Percentiles rank a stretch among this genome's conserved stretches.
Conservation (phyloP, 2,797 vertebrate genomes). For the Cirrhinus molitorella region DNA sequence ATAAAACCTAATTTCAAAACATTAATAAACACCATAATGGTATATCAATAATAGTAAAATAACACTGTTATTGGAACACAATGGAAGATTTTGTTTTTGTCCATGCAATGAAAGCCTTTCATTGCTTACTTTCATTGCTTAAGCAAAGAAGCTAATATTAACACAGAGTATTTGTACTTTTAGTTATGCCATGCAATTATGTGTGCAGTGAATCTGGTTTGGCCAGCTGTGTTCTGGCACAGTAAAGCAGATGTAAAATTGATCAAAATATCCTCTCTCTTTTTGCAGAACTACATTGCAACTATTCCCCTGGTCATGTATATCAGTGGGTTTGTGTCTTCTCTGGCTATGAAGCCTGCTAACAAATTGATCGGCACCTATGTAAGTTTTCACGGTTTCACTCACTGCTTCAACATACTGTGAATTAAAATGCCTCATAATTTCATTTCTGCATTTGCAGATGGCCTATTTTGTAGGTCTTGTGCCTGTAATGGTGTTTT, state of each 20-base stretch:
- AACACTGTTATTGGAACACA: neutral
- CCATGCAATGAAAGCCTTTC: neutral
- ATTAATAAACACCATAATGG: neutral
- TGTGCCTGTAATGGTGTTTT: conserved; percentile 81
- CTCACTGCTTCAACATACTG: neutral
- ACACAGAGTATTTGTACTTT: neutral
- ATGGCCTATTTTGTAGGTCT: conserved; percentile 87
- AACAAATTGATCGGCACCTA: conserved; percentile 84
- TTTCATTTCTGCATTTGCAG: conserved; percentile 67
- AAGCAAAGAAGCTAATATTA: neutral
- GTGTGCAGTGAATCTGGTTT: neutral
- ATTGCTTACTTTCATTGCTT: too few species aligned
- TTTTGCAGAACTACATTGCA: conserved; percentile 86
- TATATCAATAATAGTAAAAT: neutral
- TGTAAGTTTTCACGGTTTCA: conserved; percentile 77
- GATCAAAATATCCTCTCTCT: neutral
- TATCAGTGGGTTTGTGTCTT: conserved; percentile 87
- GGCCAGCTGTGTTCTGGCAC: neutral
- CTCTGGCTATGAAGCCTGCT: conserved; percentile 88
- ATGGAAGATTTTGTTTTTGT: neutral
- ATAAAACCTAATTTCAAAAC: neutral
- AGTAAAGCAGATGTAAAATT: neutral
- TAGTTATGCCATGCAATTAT: neutral
- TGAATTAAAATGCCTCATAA: neutral
- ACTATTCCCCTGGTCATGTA: conserved; percentile 91